phyloP scores from a whole-genome alignment of 2,888 invertebrate species.

The Cosmopolites sordidus region DNA sequence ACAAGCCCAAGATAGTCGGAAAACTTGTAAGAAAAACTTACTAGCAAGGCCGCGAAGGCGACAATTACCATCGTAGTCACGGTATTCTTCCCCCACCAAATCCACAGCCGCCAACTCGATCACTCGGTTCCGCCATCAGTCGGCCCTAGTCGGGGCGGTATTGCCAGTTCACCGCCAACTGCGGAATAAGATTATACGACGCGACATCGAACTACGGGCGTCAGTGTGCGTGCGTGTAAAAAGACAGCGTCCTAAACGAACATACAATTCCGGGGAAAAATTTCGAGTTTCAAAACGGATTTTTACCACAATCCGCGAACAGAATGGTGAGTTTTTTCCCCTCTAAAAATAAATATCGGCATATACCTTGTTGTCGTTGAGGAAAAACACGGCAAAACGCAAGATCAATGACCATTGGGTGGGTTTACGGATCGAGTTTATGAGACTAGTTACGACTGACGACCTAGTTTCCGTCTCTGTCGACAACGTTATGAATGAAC shows the following conservation, averaged over 20 bases:
- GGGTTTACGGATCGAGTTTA: not conserved
- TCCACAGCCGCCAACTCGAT: not conserved
- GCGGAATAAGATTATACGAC: not conserved
- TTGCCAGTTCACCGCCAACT: constrained; percentile 1
- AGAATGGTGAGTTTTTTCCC: not conserved
- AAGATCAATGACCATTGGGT: constrained; percentile 2
- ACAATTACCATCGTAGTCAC: not conserved
- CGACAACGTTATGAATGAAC: not conserved
- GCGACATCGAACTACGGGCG: not conserved
- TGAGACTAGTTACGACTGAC: not conserved
- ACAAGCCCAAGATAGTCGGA: no score
- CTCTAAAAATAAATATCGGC: not conserved
- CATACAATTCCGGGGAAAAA: not conserved
- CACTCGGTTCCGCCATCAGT: not conserved
- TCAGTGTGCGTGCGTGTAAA: not conserved
- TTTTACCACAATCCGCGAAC: not conserved
- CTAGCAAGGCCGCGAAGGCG: not conserved
- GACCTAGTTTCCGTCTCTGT: constrained; percentile 1
- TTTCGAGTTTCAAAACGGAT: not conserved
- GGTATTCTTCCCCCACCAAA: not conserved
- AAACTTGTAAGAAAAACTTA: no score
- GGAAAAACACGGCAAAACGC: not conserved
- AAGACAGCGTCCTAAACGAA: not conserved
- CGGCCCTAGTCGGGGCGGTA: not conserved
- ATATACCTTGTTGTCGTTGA: not conserved